Evolutionary conservation across 2,113 vertebrate species (phyloP), one percentile per base, ranked within the genome.

Genomic region (Stigmatopora argus): DNA sequence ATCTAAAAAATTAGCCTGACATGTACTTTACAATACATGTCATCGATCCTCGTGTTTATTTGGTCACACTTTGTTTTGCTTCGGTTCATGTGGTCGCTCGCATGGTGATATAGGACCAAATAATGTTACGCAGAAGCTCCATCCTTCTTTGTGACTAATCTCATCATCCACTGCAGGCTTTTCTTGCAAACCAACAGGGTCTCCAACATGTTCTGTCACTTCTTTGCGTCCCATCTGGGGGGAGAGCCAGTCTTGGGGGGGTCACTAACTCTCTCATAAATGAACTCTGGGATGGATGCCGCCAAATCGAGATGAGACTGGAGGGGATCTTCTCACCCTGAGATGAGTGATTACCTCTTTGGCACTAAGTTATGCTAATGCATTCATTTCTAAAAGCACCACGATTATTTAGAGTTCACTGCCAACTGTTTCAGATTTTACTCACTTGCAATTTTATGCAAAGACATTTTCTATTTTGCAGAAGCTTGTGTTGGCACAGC

Each of bases 351-450:
- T 91, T 91, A 88, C 86, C 85, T 90, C 73, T 77, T 82, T 74
- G 76, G 82, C 82, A 85, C 79, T 88, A 88, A 92, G 80, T 88
- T 91, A 92, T 92, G 90, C 82, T 89, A 92, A 92, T 90, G 76
- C 78, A 90, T 92, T 91, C 90, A 83, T 87, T 83, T 90, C 88
- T 83, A 87, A 90, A 91, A 91, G 88, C 86, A 75, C 77, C 78
- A 65, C 89, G 88, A 91, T 91, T 91, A 89, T 90, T 90, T 90
- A 84, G 87, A 90, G 86, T 90, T 92, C 75, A 84, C 86, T 83
- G 77, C 86, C 85, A 90, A 92, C 89, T 88, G 89, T 90, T 91
- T 90, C 88, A 89, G 87, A 90, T 90, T 90, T 90, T 67, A 77
- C 79, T 87, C 85, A 69, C 85, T 90, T 83, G 83, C 86, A 84